Conservation (phyloP, 23 tunicate species). For the Trididemnum clinides region DNA sequence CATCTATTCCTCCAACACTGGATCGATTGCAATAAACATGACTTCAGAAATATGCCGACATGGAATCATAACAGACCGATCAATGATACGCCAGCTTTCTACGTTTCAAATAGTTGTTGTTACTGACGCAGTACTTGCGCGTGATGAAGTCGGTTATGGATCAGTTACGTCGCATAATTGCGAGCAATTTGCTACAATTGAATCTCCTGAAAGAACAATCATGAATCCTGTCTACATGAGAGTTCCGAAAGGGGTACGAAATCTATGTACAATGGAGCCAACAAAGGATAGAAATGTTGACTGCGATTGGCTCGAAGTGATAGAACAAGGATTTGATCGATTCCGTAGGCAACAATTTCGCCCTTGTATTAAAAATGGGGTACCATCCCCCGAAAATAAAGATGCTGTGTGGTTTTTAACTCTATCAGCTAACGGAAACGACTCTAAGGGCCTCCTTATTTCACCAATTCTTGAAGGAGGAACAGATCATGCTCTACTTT, state of each 20-base stretch:
- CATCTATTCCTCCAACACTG: neutral
- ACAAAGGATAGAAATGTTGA: constrained; percentile 1
- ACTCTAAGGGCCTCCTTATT: constrained; percentile 1
- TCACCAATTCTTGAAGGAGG: constrained; percentile 58
- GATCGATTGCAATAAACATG: neutral
- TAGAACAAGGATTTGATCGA: neutral
- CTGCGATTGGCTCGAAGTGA: constrained; percentile 42
- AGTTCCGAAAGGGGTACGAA: neutral
- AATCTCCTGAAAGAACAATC: neutral
- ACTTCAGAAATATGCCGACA: constrained; percentile 4
- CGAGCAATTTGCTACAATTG: neutral
- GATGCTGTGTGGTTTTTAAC: constrained; percentile 25
- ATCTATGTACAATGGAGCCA: constrained; percentile 28
- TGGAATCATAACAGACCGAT: neutral
- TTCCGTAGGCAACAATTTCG: neutral
- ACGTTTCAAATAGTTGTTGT: neutral
- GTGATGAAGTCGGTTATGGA: constrained; percentile 3
- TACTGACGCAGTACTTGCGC: neutral
- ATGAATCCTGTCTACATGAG: neutral
- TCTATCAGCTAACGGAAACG: neutral
- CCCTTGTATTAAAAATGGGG: constrained; percentile 1
- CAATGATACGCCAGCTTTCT: neutral
- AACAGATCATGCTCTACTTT: neutral
- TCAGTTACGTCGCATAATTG: constrained; percentile 46
- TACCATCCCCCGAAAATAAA: neutral